Conservation (phyloP, 2,797 vertebrate species). For the Gymnopithys bicolor region DNA sequence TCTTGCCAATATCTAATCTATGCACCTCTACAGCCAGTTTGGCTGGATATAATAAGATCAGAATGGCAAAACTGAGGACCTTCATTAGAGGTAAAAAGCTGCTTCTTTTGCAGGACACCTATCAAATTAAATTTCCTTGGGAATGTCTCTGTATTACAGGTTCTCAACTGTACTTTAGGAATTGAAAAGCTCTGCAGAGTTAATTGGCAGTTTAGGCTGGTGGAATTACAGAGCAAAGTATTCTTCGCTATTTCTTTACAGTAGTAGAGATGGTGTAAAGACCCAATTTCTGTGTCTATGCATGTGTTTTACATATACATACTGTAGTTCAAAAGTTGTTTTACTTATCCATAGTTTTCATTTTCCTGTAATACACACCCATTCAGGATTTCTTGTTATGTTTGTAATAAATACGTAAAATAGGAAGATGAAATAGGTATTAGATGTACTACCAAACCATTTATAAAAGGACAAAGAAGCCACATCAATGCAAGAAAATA, state of each 20-base stretch:
- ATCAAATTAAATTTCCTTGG: not conserved
- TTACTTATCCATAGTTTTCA: conserved; percentile 23
- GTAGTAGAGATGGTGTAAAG: not conserved
- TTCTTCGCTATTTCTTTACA: not conserved
- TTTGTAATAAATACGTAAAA: conserved; percentile 74
- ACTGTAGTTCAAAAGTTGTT: conserved; percentile 53
- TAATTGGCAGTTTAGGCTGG: not conserved
- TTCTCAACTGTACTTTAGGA: not conserved
- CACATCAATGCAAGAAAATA: conserved; percentile 46
- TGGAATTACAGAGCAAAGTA: not conserved
- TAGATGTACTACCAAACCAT: conserved; percentile 63
- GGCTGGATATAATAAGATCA: not conserved
- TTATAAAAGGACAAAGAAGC: conserved; percentile 66
- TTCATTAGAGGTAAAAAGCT: not conserved
- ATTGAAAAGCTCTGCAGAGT: not conserved
- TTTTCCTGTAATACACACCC: conserved; percentile 31
- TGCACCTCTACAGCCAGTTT: not conserved
- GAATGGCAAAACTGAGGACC: not conserved
- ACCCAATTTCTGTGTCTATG: not conserved
- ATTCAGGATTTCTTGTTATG: conserved; percentile 44
- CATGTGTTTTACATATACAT: not conserved
- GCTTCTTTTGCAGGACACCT: not conserved
- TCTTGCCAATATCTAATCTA: not conserved
- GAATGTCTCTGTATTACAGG: not conserved
- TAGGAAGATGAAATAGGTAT: conserved; percentile 64